Percentiles rank a stretch among this genome's conserved stretches.
phyloP scores from a whole-genome alignment of 2,113 vertebrate species.

The Ammodytes dubius region DNA sequence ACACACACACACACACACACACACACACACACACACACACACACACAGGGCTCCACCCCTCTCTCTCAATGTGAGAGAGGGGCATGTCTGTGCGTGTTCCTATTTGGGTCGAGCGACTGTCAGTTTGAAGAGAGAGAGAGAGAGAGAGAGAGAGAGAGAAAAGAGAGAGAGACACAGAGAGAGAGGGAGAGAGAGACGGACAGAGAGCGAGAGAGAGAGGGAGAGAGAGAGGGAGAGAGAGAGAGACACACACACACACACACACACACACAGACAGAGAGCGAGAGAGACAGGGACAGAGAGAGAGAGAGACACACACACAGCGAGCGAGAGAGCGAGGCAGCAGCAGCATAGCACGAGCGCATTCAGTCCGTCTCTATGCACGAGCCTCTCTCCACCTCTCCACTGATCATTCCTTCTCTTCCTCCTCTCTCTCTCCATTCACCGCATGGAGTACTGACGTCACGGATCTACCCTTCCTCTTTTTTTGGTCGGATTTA shows the following conservation, averaged over 20 bases:
- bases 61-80: slow-evolving; percentile 68
- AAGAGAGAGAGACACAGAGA: background rate
- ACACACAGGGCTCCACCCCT: slow-evolving; percentile 40
- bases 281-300: background rate
- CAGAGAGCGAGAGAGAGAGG: slow-evolving; percentile 1
- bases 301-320: slow-evolving; percentile 5
- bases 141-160: slow-evolving; percentile 3
- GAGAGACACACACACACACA: too few species aligned
- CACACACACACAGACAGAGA: too few species aligned
- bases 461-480: background rate
- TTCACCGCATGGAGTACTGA: slow-evolving; percentile 39
- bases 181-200: too few species aligned
- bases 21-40: slow-evolving; percentile 19
- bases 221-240: slow-evolving; percentile 6
- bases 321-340: slow-evolving; percentile 2
- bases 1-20: slow-evolving; percentile 13
- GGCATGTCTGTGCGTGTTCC: slow-evolving; percentile 84
- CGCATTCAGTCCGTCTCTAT: background rate
- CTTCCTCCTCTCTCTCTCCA: background rate
- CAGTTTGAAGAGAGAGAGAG: background rate
- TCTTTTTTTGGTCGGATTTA: background rate
- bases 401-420: background rate
- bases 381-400: background rate
- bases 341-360: slow-evolving; percentile 18
- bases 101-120: slow-evolving; percentile 27